phyloP scores from a whole-genome alignment of 2,797 vertebrate species.

The Synaphobranchus kaupii region DNA sequence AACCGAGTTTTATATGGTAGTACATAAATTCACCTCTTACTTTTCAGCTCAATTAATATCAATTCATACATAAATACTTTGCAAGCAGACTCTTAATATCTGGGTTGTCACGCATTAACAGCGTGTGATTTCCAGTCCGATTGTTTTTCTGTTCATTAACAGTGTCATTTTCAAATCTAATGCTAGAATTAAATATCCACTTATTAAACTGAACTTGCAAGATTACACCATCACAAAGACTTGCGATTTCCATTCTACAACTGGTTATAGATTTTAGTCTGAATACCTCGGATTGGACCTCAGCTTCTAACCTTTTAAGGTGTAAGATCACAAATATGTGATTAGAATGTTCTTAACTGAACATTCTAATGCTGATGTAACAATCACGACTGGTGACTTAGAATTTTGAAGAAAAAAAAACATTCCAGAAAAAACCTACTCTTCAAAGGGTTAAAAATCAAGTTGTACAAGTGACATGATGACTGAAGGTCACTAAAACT shows the following conservation, averaged over 20 bases:
- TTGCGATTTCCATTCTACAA: background rate
- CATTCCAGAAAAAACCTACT: no score
- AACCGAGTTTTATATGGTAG: background rate
- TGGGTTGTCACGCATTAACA: background rate
- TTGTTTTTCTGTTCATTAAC: background rate
- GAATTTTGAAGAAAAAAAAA: no score
- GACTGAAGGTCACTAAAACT: background rate
- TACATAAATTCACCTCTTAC: background rate
- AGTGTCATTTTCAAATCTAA: background rate
- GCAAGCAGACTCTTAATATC: conserved; percentile 3
- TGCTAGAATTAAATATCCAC: background rate
- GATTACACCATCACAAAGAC: background rate
- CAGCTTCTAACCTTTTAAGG: background rate
- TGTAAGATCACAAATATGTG: no score
- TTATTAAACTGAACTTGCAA: background rate
- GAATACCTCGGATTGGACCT: background rate
- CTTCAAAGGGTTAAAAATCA: background rate
- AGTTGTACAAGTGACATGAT: background rate
- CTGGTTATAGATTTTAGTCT: background rate
- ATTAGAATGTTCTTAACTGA: no score
- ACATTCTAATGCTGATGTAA: no score
- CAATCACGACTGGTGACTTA: no score
- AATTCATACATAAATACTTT: background rate
- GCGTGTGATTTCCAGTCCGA: background rate
- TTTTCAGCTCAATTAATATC: background rate